Conservation (phyloP, 1,140 invertebrate species). For the Campoletis sonorensis region DNA sequence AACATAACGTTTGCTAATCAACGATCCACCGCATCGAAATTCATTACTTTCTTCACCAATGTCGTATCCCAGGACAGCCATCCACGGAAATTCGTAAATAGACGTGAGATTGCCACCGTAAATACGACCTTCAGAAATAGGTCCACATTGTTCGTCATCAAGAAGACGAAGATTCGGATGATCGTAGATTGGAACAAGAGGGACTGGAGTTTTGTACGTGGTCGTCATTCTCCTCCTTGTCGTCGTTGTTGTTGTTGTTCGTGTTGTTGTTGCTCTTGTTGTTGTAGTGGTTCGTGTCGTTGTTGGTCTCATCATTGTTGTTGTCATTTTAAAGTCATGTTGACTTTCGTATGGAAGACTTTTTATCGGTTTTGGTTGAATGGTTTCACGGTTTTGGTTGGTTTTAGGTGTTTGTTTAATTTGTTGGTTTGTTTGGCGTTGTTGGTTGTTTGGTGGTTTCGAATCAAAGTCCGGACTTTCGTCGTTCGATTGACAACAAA, state of each 20-base stretch:
- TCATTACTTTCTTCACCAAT: constrained; percentile 70
- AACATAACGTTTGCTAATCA: constrained; percentile 79
- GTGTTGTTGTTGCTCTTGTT: background rate
- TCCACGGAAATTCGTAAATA: constrained; percentile 80
- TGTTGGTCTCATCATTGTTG: background rate
- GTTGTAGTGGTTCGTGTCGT: background rate
- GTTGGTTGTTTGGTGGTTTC: no score
- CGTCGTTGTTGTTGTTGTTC: background rate
- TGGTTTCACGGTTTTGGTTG: no score
- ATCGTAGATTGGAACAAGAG: background rate
- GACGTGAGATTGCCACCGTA: constrained; percentile 77
- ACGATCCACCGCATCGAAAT: constrained; percentile 79
- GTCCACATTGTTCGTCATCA: constrained; percentile 64
- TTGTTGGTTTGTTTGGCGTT: no score
- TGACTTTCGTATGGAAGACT: no score
- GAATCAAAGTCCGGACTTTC: no score
- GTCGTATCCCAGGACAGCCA: constrained; percentile 77
- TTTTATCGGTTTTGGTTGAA: no score
- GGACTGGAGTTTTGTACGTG: background rate
- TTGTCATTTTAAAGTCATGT: background rate
- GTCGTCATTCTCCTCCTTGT: no score
- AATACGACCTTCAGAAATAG: constrained; percentile 69
- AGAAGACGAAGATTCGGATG: constrained; percentile 73
- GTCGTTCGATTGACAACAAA: constrained; percentile 65
- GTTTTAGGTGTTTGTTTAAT: no score